Base-by-base conservation (phyloP, 1,140 invertebrate species). In the Limonius californicus region DNA sequence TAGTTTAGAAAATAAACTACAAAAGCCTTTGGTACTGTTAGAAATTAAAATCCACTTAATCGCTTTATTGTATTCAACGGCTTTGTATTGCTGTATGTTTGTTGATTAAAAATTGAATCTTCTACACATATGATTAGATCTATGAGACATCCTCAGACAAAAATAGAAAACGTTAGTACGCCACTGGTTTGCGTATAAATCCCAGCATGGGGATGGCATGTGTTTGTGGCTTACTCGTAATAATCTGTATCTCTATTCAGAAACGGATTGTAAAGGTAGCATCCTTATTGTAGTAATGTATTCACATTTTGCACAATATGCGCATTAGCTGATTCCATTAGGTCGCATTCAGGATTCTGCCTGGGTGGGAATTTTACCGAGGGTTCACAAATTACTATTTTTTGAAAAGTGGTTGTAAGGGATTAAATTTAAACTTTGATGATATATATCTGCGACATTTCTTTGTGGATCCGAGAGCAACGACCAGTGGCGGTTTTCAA, bases 261-360 rank as follows among this genome's bases (percentile, higher is more conserved):
- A 20, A 15, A 9, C 35, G n/a, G 16, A 57, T 21, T 35, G 54
- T 16, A 27, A 32, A 32, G 56, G 56, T 43, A 57, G 56, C 54
- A 57, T 57, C 56, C 35, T 45, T 18, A 43, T 23, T 42, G 18
- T 42, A 15, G 20, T 30, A 43, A 43, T 56, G 56, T 43, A 42
- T 57, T 57, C 56, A 43, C 15, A 35, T 43, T 57, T 57, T 42
- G 35, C 56, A 57, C 56, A 57, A 57, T 57, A 43, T 43, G 21
- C 56, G 56, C 56, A 57, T 57, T 57, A 57, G 56, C 56, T n/a
- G 56, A 42, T 57, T 57, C 56, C 56, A 57, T 57, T 57, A 57
- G 35, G 32, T 39, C 27, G 16, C 20, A 57, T 57, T 57, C 56
- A 43, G 2, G n/a, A 27, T 27, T 39, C 35, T 39, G 8, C 35